Conservation (phyloP, 2,797 vertebrate genomes). For the Gambelia wislizenii region DNA sequence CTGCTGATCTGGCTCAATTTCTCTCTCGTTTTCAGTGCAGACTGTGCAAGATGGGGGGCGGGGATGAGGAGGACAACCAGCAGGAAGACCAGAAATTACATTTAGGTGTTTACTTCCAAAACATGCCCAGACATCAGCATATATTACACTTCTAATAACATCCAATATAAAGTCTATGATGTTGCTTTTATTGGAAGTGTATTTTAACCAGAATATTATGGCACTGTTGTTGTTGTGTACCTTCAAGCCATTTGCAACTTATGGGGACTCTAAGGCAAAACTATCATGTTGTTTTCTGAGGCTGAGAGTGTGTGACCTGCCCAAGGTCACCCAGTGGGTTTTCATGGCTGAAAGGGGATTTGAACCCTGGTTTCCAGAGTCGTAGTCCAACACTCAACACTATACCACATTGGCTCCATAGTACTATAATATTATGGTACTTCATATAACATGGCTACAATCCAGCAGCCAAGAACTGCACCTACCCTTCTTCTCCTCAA, state of each 20-base stretch:
- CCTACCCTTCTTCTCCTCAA: too few species aligned
- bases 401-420: too few species aligned
- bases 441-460: background rate
- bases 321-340: too few species aligned
- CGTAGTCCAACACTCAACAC: too few species aligned
- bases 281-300: too few species aligned
- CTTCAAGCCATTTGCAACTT: too few species aligned
- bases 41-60: slow-evolving; percentile 71
- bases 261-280: too few species aligned
- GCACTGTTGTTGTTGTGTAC: too few species aligned
- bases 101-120: background rate
- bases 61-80: slow-evolving; percentile 1
- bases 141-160: too few species aligned
- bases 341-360: too few species aligned
- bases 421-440: background rate
- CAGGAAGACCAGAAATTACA: slow-evolving; percentile 1
- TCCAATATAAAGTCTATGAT: background rate
- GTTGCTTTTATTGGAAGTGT: background rate
- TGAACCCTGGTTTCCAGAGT: too few species aligned
- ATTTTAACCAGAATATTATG: background rate
- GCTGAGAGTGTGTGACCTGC: too few species aligned
- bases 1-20: slow-evolving; percentile 83
- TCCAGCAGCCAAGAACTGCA: background rate
- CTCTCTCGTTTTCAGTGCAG: slow-evolving; percentile 77
- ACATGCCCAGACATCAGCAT: background rate